Base-by-base conservation (phyloP, 1,140 invertebrate genomes). In the Penaeus vannamei region DNA sequence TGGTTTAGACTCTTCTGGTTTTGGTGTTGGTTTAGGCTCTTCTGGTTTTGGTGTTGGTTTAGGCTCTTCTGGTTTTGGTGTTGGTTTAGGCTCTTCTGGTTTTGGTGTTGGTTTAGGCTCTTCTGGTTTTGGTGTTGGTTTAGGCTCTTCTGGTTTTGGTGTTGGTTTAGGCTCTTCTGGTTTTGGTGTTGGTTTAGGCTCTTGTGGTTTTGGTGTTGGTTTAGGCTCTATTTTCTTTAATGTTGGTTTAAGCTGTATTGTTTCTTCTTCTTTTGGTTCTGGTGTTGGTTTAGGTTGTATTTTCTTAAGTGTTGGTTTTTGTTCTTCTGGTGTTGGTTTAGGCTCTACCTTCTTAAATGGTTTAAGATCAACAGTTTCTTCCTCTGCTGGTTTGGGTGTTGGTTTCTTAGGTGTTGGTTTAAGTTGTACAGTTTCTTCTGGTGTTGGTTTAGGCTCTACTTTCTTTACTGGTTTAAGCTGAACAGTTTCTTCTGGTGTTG, bases 31-130 rank as follows among this genome's bases (percentile, higher is more conserved):
- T 66, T 90, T 85, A 61, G 87, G 82, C 66, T 90, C 72, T 46
- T 89, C 42, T 79, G 84, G 59, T 62, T 79, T 82, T 85, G 72
- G 66, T 32, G 72, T 84, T 82, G 81, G 66, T 86, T 90, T 87
- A 46, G 87, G 17, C 20, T 46, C 19, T 26, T 62, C 59, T 61
- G 76, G 26, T 60, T 60, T 53, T 53, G 53, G 53, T 53, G 53
- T 53, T 53, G 53, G 53, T 53, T 53, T 53, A 53, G 53, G 53
- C 17, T 53, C 53, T 12, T 5, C 53, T 53, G 53, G 53, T 53
- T 81, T 32, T 17, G 8, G 85, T 82, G 53, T 36, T 61, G 76
- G 59, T 60, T 53, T 42, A 7, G 36, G 36, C 36, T 42, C 36
- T 42, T 42, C 36, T 42, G 36, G 36, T 42, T 42, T 42, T 2